Percentiles rank a stretch among this genome's conserved stretches.
phyloP scores from a whole-genome alignment of 2,113 vertebrate genomes.

The human region DNA sequence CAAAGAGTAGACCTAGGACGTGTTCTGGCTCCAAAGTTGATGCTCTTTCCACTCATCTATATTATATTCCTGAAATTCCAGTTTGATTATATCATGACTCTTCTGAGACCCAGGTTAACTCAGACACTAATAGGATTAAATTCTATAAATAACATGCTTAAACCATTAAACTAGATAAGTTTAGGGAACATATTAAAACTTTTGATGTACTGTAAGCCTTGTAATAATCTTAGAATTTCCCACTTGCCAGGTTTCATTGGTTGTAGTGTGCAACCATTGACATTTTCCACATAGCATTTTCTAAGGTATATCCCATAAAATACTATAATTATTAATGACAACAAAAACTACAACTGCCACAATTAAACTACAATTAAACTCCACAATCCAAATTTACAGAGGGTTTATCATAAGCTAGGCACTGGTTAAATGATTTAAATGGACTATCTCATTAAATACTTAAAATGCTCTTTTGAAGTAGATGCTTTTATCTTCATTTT shows the following conservation, averaged over 20 bases:
- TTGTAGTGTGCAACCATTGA: not conserved
- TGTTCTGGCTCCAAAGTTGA: not conserved
- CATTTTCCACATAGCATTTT: not conserved
- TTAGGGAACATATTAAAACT: not conserved
- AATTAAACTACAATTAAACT: not conserved
- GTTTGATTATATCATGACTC: not conserved
- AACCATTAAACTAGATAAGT: not conserved
- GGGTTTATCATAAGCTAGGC: not conserved
- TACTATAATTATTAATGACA: not conserved
- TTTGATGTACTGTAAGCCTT: not conserved
- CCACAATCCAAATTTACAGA: not conserved
- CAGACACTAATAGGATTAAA: not conserved
- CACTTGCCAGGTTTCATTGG: not conserved
- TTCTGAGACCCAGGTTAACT: not conserved
- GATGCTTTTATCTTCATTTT: constrained; percentile 23
- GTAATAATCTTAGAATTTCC: not conserved
- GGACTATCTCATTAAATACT: not conserved
- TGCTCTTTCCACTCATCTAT: not conserved
- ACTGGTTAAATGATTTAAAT: not conserved
- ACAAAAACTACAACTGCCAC: not conserved
- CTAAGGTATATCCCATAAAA: not conserved
- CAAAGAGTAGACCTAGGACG: not conserved
- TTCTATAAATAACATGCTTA: not conserved
- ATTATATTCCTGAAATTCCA: not conserved
- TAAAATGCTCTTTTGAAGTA: constrained; percentile 1